These are phyloP conservation scores for Myodes glareolus DNA, from an alignment of 2,113 vertebrate species.

Conservation along the genomic window DNA sequence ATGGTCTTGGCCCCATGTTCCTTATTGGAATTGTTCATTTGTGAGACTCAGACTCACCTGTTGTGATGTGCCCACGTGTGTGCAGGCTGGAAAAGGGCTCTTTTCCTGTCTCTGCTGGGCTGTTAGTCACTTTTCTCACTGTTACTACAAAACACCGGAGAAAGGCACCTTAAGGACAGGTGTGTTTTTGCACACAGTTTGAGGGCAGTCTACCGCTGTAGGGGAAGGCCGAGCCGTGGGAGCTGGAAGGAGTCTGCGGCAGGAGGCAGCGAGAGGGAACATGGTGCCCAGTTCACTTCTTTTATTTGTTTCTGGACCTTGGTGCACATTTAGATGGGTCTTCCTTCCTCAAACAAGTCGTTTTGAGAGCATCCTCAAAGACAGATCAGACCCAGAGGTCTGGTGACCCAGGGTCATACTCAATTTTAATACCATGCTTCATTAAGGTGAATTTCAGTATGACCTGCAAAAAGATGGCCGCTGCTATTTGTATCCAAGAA, in stretches of 20 bases:
- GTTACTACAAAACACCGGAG: not conserved
- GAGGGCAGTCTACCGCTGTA: not conserved
- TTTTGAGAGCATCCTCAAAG: too few species aligned
- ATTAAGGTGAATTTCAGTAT: not conserved
- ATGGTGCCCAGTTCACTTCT: not conserved
- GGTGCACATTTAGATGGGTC: not conserved
- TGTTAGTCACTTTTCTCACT: not conserved
- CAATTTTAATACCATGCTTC: not conserved
- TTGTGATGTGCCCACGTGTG: not conserved
- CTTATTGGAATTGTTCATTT: too few species aligned
- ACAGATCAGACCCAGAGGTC: not conserved
- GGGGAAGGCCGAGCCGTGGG: not conserved
- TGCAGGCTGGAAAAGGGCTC: not conserved
- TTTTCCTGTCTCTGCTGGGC: not conserved
- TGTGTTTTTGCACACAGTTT: not conserved
- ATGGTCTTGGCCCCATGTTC: not conserved
- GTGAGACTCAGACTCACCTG: not conserved
- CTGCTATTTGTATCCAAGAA: not conserved
- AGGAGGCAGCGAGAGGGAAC: not conserved
- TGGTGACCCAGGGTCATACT: not conserved
- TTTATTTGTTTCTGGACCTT: not conserved
- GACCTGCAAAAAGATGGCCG: not conserved
- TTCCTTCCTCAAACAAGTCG: not conserved
- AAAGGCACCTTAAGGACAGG: not conserved
- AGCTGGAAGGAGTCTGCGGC: not conserved